Conservation (phyloP, 1,140 invertebrate species). For the Drosophila ohnishii region DNA sequence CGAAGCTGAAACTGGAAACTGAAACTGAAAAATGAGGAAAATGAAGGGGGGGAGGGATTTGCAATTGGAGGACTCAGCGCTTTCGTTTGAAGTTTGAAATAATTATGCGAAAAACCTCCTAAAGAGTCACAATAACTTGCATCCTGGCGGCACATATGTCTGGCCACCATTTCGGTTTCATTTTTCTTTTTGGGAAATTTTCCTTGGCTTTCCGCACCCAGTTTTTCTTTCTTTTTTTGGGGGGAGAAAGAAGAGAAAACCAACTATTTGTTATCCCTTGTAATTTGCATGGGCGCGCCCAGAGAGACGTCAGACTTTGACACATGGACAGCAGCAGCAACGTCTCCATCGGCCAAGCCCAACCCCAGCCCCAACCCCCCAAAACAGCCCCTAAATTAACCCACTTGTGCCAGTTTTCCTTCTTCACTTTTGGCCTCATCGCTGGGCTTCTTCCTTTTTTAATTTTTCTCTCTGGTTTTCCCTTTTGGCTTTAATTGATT, state of each 20-base stretch:
- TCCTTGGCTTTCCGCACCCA: constrained; percentile 2
- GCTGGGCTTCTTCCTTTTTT: background rate
- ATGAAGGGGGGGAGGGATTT: constrained; percentile 4
- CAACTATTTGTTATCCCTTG: constrained; percentile 63
- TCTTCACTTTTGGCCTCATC: constrained; percentile 5
- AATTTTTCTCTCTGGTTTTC: background rate
- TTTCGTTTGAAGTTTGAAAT: constrained; percentile 23
- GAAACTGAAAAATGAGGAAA: constrained; percentile 32
- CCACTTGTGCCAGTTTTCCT: constrained; percentile 35
- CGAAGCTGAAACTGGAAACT: constrained; percentile 19
- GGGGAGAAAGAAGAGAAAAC: background rate
- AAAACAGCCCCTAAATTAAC: constrained; percentile 21
- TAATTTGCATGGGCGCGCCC: constrained; percentile 69
- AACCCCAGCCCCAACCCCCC: background rate
- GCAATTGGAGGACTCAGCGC: constrained; percentile 19
- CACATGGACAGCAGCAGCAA: constrained; percentile 42
- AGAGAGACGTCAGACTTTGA: constrained; percentile 59
- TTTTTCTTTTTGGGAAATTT: background rate
- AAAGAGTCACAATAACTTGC: background rate
- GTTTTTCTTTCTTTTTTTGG: background rate
- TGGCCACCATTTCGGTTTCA: background rate
- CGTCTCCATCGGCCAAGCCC: constrained; percentile 23
- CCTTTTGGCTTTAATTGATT: constrained; percentile 70
- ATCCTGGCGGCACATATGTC: background rate
- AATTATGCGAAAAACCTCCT: constrained; percentile 1